Percentiles rank a stretch among this genome's conserved stretches.
Conservation (phyloP, 2,888 invertebrate genomes). For the Mimumesa dahlbomi region DNA sequence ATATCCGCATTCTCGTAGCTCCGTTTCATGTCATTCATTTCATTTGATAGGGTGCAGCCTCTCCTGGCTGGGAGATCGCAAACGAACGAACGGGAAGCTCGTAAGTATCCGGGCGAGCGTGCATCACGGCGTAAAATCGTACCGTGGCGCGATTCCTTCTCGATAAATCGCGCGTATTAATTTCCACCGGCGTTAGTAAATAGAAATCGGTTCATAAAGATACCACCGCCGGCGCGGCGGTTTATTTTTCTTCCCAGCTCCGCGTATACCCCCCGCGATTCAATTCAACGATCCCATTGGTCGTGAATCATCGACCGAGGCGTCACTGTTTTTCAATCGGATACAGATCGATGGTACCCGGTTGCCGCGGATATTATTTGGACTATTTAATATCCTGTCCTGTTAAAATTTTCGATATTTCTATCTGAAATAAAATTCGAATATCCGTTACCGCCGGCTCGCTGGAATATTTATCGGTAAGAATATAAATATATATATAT, state of each 20-base stretch:
- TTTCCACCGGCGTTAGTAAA: constrained; percentile 40
- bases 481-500: too few relatives aligned
- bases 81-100: constrained; percentile 15
- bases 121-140: constrained; percentile 33
- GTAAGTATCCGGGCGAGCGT: constrained; percentile 10
- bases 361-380: too few relatives aligned
- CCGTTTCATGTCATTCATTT: constrained; percentile 74
- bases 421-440: too few relatives aligned
- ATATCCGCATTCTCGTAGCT: constrained; percentile 68
- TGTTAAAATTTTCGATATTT: too few relatives aligned
- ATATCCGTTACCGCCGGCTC: too few relatives aligned
- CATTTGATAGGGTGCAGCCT: constrained; percentile 61
- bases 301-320: too few relatives aligned
- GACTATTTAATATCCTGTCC: too few relatives aligned
- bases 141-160: constrained; percentile 5
- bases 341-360: too few relatives aligned
- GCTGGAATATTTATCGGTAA: too few relatives aligned
- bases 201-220: constrained; percentile 48
- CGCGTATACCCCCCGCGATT: not conserved
- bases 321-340: too few relatives aligned
- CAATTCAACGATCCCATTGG: too few relatives aligned
- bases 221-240: too few relatives aligned
- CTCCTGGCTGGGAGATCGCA: not conserved
- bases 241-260: constrained; percentile 10
- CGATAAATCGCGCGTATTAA: constrained; percentile 56